A percentile compares a stretch with the other conserved stretches of the same genome.
These are phyloP conservation scores for Tauraco hartlaubi DNA, from an alignment of 2,797 vertebrate species.

Conservation along the genomic window DNA sequence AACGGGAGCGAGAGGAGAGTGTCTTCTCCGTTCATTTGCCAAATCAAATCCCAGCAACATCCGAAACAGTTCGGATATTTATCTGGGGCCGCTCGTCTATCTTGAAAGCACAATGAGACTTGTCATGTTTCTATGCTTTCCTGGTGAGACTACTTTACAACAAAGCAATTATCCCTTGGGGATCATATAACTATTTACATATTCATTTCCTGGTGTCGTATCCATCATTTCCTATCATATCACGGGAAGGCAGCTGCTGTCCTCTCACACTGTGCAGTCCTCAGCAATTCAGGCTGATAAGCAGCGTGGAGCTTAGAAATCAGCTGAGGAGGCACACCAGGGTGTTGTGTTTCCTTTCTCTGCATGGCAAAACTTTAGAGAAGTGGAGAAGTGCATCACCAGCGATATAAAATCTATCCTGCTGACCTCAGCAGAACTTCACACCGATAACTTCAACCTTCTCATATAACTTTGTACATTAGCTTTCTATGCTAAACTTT, in stretches of 20 bases:
- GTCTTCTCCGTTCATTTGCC: background rate
- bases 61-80: slow-evolving; percentile 20
- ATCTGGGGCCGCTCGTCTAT: slow-evolving; percentile 5
- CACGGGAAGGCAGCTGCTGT: background rate
- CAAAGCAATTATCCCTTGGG: background rate
- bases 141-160: slow-evolving; percentile 7
- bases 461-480: rapidly evolving
- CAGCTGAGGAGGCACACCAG: background rate
- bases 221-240: slow-evolving; percentile 32
- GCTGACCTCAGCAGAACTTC: background rate
- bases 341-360: background rate
- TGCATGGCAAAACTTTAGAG: background rate
- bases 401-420: background rate
- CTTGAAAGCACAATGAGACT: background rate
- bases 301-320: background rate
- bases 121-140: background rate
- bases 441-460: background rate
- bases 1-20: background rate
- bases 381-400: background rate
- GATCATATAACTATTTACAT: slow-evolving; percentile 3
- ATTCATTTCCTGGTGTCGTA: background rate
- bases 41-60: background rate
- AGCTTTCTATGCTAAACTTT: background rate
- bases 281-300: background rate
- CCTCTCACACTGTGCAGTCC: background rate